Evolutionary conservation across 2,113 vertebrate genomes (phyloP), one percentile per base, ranked within the genome.

Genomic region (Crypturellus undulatus): DNA sequence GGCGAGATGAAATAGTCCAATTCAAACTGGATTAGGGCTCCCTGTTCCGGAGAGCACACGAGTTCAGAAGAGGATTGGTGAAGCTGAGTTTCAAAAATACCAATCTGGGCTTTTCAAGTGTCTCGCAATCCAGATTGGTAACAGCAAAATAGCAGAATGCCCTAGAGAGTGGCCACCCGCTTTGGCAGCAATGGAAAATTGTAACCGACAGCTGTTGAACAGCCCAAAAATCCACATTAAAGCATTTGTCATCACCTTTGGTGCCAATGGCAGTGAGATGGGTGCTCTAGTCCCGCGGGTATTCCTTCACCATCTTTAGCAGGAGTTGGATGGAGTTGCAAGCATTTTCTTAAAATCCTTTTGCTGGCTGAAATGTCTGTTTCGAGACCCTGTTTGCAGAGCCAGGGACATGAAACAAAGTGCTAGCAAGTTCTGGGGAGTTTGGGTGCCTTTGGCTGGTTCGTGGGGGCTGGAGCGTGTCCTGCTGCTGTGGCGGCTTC

Each of bases 31-130:
- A 82, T 72, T 90, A 54, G 63, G 77, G 76, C 52, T 79, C 63
- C 6, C 58, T 62, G 54, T 90, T 93, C 93, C 89, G 94, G 88
- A 89, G 70, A 92, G 86, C 92, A 94, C 63, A 45, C 92, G 90
- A 92, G 52, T 85, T 90, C 45, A 40, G 79, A 81, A 32, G 25
- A 51, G 92, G 79, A n/a, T 28, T 75, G 83, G 56, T 83, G 73
- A 78, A 69, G 79, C 69, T 77, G 80, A 76, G 45, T 90, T 92
- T 89, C 51, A 43, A 89, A 92, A 90, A 77, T 79, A 89, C 79
- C 77, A 71, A 4, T 81, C 49, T 84, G 84, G 84, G 77, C 76
- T 79, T 95, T 79, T 93, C 68, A 92, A 94, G 26, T 12, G 2
- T 19, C 38, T 56, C 70, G 38, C 42, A 43, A 84, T 89, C 36